Base-by-base conservation (phyloP, 2,113 vertebrate genomes). In the Athene cunicularia region DNA sequence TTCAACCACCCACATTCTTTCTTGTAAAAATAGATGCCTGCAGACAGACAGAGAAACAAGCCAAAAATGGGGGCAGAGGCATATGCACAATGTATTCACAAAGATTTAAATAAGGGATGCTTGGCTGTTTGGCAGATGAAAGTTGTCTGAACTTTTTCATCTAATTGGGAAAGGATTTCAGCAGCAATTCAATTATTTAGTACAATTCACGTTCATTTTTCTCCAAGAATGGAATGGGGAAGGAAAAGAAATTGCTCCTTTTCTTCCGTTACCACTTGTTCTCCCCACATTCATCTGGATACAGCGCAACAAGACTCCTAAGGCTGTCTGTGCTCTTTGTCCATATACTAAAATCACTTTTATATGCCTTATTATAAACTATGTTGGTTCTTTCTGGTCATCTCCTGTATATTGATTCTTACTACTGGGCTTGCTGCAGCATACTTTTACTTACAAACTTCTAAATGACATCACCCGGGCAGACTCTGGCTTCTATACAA, bases 181-280 rank as follows among this genome's bases (percentile, higher is more conserved):
- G 79, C 50, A 93, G 37, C 49, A 91, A 87, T 88, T 97, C 32
- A 86, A 93, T 91, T 90, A 91, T 93, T 95, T 90, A 91, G 72
- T 76, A 41, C 9, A 80, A 55, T 55, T 95, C 93, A 24, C 32
- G 80, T 80, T 53, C 5, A 10, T 87, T 95, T 80, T 94, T 86
- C 45, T 55, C 37, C 32, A 89, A 75, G 28, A 95, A 28, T 23
- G 32, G 27, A 91, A 85, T 6, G 3, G 3, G 4, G 10, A 68
- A 83, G 16, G 9, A 90, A 66, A 16, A 66, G 11, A 90, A 95
- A 87, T 50, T 35, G 22, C 6, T 7, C 0, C 11, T 77, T 84
- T 95, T 88, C 26, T 80, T 73, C 16, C 22, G 8, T 56, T 35
- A 30, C 23, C 2, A 0, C 16, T 68, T 74, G 9, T 76, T 33